These are phyloP conservation scores for Dromaius novaehollandiae DNA, from an alignment of 2,113 vertebrate species.

Conservation along the genomic window DNA sequence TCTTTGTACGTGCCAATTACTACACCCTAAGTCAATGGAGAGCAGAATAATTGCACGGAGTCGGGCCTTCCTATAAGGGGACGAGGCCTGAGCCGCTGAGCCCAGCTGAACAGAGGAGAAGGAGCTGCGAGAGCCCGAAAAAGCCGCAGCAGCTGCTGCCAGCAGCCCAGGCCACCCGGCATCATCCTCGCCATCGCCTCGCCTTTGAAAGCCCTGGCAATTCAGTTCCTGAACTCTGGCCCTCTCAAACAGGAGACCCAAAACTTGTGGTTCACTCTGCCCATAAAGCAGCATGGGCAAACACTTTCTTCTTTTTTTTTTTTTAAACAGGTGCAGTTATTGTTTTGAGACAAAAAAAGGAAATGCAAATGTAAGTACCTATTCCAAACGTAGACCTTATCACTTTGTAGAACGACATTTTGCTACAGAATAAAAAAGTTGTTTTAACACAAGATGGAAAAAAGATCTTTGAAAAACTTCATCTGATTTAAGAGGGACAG, in stretches of 20 bases:
- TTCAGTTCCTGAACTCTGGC: no score
- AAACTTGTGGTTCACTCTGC: neutral
- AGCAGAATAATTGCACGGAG: accelerated
- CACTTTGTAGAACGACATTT: neutral
- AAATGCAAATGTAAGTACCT: neutral
- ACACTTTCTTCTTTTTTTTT: no score
- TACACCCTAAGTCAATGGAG: neutral
- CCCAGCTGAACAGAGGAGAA: neutral
- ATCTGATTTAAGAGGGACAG: accelerated
- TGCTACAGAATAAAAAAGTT: neutral
- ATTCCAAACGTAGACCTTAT: neutral
- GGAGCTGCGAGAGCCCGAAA: neutral
- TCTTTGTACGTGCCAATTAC: neutral
- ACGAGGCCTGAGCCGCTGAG: neutral
- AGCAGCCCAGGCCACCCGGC: neutral
- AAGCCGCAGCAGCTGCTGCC: neutral
- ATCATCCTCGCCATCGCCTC: neutral
- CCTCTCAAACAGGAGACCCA: neutral
- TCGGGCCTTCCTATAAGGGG: neutral
- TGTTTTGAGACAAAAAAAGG: neutral
- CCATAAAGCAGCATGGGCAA: neutral
- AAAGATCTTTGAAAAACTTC: neutral
- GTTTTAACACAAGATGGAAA: neutral
- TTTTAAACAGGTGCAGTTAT: neutral
- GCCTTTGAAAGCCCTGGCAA: neutral